Base-by-base conservation (phyloP, 2,888 invertebrate genomes). In the Dryococelus australis region DNA sequence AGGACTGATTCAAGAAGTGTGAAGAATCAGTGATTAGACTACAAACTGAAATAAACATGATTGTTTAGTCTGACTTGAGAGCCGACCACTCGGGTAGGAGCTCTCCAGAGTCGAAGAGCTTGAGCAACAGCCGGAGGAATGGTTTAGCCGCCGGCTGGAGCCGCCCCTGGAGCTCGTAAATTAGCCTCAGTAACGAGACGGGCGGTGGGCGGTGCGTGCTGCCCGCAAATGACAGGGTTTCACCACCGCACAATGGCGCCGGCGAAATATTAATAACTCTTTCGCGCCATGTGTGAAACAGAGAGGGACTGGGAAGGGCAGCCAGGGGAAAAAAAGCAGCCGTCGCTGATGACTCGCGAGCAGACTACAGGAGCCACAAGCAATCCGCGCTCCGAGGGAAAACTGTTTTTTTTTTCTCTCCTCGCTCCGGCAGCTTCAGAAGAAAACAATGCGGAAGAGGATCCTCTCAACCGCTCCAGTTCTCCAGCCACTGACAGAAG, bases 211-310 rank as follows among this genome's bases (percentile, higher is more conserved):
- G 65, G 65, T n/a, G 65, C 65, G 65, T n/a, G 65, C n/a, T 20
- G 65, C 65, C 65, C 65, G 65, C 65, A 65, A 65, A 65, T 65
- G 65, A 65, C 65, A 65, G 65, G 65, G 20, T 47, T 47, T 65
- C n/a, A n/a, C 65, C 65, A n/a, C 65, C 65, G 65, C 65, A 65
- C 65, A 65, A 65, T 65, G 65, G 65, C 65, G 65, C 65, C 65
- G 65, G 65, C 65, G 24, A 65, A 65, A 65, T 65, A 65, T 65
- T 65, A 65, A 65, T 65, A 65, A 65, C 65, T n/a, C 65, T 20
- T 20, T 20, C 24, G 65, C 65, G 65, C 24, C 65, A 65, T 65
- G 65, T 65, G 65, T 65, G 65, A 65, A 65, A n/a, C 13, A 65
- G 65, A 20, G n/a, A 65, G 65, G 8, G 65, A 65, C 5, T 13